Base-by-base conservation (phyloP, 2,888 invertebrate genomes). In the Callyntrura guangdongensis region DNA sequence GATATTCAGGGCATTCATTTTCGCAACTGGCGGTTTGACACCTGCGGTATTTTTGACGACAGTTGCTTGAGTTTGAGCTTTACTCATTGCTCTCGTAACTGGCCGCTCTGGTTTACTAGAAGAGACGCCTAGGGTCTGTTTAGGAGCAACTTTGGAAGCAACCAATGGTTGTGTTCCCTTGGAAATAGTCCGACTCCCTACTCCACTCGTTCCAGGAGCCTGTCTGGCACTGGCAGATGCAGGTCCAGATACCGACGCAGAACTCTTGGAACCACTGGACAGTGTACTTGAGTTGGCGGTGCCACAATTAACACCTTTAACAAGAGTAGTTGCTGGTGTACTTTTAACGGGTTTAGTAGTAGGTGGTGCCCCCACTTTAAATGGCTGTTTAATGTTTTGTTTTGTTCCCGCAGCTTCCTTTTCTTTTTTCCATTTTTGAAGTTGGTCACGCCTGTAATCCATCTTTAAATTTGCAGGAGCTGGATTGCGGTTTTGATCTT, bases 81-180 rank as follows among this genome's bases (percentile, higher is more conserved):
- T 93, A 8, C 83, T 67, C 93, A 93, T 93, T 14, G 92, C 91
- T 14, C 93, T 82, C 11, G 93, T 93, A 0, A 93, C 91, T 69
- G 91, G 53, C 14, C 91, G 79, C 14, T 45, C 47, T 1, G 0
- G 8, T 53, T 84, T 47, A 20, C 22, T 17, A 56, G 61, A 14
- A 8, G 36, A 11, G 8, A 20, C 12, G 14, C 45, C 64, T 8
- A 27, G 67, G 2, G 45, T 2, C 14, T 12, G 74, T 59, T 25
- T 56, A 2, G 22, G 9, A 4, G 25, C 20, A 69, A 20, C 4
- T 84, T 22, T 84, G n/a, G 61, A 36, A 45, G 14, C 64, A 61
- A 36, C 25, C n/a, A 9, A 36, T 47, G 4, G 9, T 64, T 47
- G 47, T 72, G 45, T 20, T 67, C 12, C 36, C 6, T 36, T 9